Evolutionary conservation across 2,797 vertebrate species (phyloP).

Genomic region (Fistularia tabacaria): DNA sequence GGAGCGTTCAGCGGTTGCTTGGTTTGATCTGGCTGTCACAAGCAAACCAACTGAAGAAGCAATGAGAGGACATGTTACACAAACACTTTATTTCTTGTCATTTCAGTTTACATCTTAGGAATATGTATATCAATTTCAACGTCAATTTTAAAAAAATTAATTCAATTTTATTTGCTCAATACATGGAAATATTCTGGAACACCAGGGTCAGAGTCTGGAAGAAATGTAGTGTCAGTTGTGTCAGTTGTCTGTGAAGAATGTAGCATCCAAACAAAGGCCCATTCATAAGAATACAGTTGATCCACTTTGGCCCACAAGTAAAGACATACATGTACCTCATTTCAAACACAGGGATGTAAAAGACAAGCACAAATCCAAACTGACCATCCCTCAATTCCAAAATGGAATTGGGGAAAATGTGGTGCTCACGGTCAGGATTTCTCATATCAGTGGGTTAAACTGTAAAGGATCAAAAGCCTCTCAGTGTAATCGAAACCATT

Average conservation of each 20-base stretch:
- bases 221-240: slow-evolving; percentile 19
- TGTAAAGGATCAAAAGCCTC: too few species aligned
- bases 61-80: slow-evolving; percentile 1
- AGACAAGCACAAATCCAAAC: neutral
- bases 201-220: slow-evolving; percentile 3
- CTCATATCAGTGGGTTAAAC: too few species aligned
- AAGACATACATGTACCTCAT: slow-evolving; percentile 13
- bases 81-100: slow-evolving; percentile 36
- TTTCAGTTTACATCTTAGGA: slow-evolving; percentile 28
- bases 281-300: neutral
- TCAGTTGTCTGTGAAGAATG: slow-evolving; percentile 4
- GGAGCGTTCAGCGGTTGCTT: slow-evolving; percentile 2
- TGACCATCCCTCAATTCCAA: neutral
- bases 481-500: too few species aligned
- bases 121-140: neutral
- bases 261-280: slow-evolving; percentile 17
- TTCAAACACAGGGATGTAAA: slow-evolving; percentile 2
- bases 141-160: neutral
- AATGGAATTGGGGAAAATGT: too few species aligned
- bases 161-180: too few species aligned
- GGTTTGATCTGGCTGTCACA: slow-evolving; percentile 25
- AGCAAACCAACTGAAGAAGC: slow-evolving; percentile 16
- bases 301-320: slow-evolving; percentile 12
- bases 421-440: too few species aligned
- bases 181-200: too few species aligned